Evolutionary conservation across 2,888 invertebrate genomes (phyloP), one percentile per base, ranked within the genome.

Genomic region (Hesperia comma): DNA sequence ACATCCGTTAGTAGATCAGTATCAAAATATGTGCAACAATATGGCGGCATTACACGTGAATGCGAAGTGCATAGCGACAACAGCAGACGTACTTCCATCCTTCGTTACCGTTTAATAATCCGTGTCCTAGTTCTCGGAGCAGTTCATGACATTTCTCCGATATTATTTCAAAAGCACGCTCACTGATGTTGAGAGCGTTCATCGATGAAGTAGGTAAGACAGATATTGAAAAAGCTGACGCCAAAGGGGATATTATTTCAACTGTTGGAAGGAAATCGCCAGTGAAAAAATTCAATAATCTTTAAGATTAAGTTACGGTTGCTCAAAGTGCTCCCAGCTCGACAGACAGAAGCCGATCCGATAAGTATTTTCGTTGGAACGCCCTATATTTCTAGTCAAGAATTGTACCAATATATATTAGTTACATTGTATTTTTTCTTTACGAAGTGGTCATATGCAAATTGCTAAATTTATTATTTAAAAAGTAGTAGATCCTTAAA

Each of bases 141-240:
- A 14, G 17, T n/a, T 55, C 17, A 55, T 55, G 61, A 67, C 67
- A 56, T 67, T 66, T 66, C 55, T 46, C 55, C 67, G 61, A 67
- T 56, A 67, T 61, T 67, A 55, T 61, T 67, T 56, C 67, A 54
- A 66, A 60, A 61, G 60, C 60, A 61, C 46, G 61, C 61, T 61
- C 55, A 33, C 54, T 37, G 41, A 41, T 54, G 58, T 46, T 55
- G 37, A 54, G 54, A 61, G 46, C 61, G 32, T 55, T 67, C 60
- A 40, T 26, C 67, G 67, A 67, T 67, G 55, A 67, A 61, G 67
- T 61, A 67, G 67, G 67, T 61, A 55, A 61, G 67, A 67, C 67
- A 61, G 67, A 40, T 67, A 67, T 67, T 67, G 67, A 61, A 66
- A 54, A 53, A 55, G 54, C 55, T 46, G 55, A 56, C 55, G 67